Base-by-base conservation (phyloP, 2,888 invertebrate species). In the Ochropleura leucogaster region DNA sequence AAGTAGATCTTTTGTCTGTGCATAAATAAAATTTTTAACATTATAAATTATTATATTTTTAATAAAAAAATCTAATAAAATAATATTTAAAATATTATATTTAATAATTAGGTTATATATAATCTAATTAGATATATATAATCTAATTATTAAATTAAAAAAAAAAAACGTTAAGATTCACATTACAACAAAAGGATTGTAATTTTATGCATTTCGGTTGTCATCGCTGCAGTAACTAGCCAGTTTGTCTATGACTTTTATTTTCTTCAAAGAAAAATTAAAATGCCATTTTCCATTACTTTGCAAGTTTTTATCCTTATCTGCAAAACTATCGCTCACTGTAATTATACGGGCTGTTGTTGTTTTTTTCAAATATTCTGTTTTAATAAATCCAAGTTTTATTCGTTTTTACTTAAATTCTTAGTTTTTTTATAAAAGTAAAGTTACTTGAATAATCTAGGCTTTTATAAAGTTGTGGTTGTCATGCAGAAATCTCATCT, bases 261-360 rank as follows among this genome's bases (percentile, higher is more conserved):
- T n/a, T 62, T 79, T 44, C 42, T 30, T 44, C 3, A 30, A 60
- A 68, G 16, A 14, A 55, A 44, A 62, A 16, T n/a, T 63, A 47
- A 63, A 74, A 74, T 20, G 30, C n/a, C 30, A 30, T 12, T 47
- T 47, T 47, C 30, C 42, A 47, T 60, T 69, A 47, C 20, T 47
- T 62, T 79, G 47, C 79, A 44, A 44, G 60, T 44, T 79, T 62
- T 53, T 20, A 46, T 51, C 14, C 14, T 47, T 75, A 62, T 78
- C 60, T 12, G 47, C 46, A n/a, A 60, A 59, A 60, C 46, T 30
- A 60, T 75, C 42, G 12, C 60, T 4, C n/a, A 20, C 8, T 49
- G 49, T 10, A 46, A 60, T 47, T 40, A 62, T 69, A 79, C 53
- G 49, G 47, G n/a, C 0, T 78, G 55, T n/a, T 30, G n/a, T 60